Percentiles rank a stretch among this genome's conserved stretches.
These are phyloP conservation scores for Nebria ingens DNA, from an alignment of 1,140 invertebrate species.

Conservation along the genomic window DNA sequence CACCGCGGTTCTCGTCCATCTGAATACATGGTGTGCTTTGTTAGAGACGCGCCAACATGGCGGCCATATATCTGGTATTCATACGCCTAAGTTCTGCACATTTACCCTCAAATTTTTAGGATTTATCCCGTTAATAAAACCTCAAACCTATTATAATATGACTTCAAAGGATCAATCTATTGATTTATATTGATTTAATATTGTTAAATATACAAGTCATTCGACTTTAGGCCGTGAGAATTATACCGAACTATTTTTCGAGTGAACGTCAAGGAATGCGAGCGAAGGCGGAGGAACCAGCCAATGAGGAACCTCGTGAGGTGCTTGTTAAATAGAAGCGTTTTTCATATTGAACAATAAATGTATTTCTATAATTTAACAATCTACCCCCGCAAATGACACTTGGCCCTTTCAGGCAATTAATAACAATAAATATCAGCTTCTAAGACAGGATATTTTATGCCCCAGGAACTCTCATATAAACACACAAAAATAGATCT, in stretches of 20 bases:
- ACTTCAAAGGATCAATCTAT: too few relatives aligned
- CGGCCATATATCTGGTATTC: constrained; percentile 22
- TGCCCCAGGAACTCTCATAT: too few relatives aligned
- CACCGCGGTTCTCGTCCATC: constrained; percentile 21
- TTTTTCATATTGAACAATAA: not conserved
- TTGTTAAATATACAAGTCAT: not conserved
- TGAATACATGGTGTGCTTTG: constrained; percentile 21
- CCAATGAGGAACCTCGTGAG: not conserved
- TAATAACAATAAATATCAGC: too few relatives aligned
- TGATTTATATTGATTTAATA: not conserved
- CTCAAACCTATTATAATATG: too few relatives aligned
- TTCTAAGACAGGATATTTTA: too few relatives aligned
- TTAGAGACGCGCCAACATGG: constrained; percentile 23
- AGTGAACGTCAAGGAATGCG: constrained; percentile 4
- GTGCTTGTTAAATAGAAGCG: constrained; percentile 1
- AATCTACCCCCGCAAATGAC: too few relatives aligned
- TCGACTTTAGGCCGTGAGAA: not conserved
- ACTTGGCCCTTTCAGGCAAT: too few relatives aligned
- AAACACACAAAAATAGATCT: too few relatives aligned
- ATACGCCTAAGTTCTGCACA: constrained; percentile 17
- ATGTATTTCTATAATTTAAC: not conserved
- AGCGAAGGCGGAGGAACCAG: constrained; percentile 1
- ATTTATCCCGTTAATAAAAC: too few relatives aligned
- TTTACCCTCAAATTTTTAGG: not conserved
- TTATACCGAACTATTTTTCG: not conserved